phyloP scores from a whole-genome alignment of 2,113 vertebrate species.

The Oophaga pumilio region DNA sequence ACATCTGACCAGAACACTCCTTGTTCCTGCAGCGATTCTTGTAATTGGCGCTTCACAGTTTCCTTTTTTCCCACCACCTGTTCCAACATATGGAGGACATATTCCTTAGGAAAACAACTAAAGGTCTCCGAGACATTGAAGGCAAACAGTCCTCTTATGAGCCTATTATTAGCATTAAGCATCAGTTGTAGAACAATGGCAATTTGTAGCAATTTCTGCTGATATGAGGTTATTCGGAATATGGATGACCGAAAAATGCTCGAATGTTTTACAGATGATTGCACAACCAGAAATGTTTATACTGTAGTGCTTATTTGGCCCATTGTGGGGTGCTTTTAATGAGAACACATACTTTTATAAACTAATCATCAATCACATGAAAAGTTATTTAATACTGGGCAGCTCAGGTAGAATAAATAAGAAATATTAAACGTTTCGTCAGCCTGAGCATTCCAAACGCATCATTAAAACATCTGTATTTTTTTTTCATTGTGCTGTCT shows the following conservation, averaged over 20 bases:
- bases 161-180: neutral
- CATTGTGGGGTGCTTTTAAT: neutral
- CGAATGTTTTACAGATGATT: neutral
- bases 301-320: neutral
- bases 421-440: no score
- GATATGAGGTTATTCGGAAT: neutral
- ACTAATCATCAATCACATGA: no score
- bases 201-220: neutral
- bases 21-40: neutral
- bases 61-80: neutral
- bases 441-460: no score
- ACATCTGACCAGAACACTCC: neutral
- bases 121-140: neutral
- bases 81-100: neutral
- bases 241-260: neutral
- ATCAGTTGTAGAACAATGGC: neutral
- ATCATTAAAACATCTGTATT: no score
- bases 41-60: neutral
- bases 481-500: no score
- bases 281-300: neutral
- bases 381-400: no score
- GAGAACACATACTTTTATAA: no score
- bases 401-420: no score
- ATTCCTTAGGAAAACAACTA: neutral
- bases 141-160: constrained; percentile 5